Conservation (phyloP, 2,797 vertebrate genomes). For the Holocentrus rufus region DNA sequence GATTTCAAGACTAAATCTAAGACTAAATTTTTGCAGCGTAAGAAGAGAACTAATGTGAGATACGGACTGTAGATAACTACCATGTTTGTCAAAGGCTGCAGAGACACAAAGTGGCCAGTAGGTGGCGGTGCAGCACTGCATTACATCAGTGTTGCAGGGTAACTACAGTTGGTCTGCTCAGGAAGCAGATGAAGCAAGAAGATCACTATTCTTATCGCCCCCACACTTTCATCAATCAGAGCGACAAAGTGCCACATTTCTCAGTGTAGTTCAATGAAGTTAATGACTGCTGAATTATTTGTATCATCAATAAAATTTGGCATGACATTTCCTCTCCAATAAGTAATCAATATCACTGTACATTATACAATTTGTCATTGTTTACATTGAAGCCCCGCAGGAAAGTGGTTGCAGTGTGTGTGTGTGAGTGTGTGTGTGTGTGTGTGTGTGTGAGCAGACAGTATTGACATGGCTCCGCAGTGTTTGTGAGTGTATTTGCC, state of each 20-base stretch:
- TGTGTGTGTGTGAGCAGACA: not conserved
- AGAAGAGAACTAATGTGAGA: no score
- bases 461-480: not conserved
- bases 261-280: constrained; percentile 35
- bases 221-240: constrained; percentile 51
- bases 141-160: not conserved
- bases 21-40: no score
- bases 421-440: constrained; percentile 2
- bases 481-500: constrained; percentile 1
- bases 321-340: constrained; percentile 54
- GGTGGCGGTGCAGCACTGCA: constrained; percentile 69
- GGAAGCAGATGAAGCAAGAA: constrained; percentile 9
- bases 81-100: not conserved
- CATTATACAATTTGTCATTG: constrained; percentile 50
- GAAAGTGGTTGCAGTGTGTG: not conserved
- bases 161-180: not conserved
- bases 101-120: constrained; percentile 54
- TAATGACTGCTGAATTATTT: constrained; percentile 51
- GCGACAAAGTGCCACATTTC: constrained; percentile 38
- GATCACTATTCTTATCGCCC: constrained; percentile 34
- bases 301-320: constrained; percentile 45
- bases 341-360: constrained; percentile 50
- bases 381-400: constrained; percentile 25
- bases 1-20: no score
- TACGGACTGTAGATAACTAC: not conserved